Evolutionary conservation across 2,888 invertebrate species (phyloP).

Genomic region (Imbricaverruca yamaguchii): DNA sequence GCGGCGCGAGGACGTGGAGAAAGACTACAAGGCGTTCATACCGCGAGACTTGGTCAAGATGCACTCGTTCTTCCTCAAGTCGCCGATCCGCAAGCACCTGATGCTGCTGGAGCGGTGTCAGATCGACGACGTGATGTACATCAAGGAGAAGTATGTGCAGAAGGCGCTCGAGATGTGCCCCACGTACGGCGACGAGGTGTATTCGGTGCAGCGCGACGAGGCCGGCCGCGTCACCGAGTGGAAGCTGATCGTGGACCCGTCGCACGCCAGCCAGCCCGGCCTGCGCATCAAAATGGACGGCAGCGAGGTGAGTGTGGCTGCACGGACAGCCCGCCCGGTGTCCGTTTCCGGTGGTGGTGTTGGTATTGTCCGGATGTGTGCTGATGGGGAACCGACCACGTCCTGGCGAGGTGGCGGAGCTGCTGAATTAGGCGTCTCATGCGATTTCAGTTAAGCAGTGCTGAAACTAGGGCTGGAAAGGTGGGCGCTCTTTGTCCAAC

Average conservation of each 20-base stretch:
- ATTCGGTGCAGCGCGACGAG: conserved; percentile 57
- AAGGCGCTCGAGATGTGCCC: conserved; percentile 46
- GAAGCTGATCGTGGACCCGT: conserved; percentile 56
- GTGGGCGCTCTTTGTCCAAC: too few relatives aligned
- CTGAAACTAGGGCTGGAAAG: too few relatives aligned
- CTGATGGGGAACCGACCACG: too few relatives aligned
- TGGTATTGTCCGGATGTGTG: too few relatives aligned
- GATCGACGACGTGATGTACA: conserved; percentile 55
- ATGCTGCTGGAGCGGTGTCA: conserved; percentile 46
- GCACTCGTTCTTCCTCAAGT: conserved; percentile 63
- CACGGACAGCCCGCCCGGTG: too few relatives aligned
- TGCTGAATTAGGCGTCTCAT: too few relatives aligned
- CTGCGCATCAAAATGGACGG: conserved; percentile 39
- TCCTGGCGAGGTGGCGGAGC: too few relatives aligned
- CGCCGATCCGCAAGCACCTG: conserved; percentile 62
- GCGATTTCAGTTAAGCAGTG: too few relatives aligned
- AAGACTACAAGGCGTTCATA: conserved; percentile 72
- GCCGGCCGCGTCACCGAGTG: conserved; percentile 42
- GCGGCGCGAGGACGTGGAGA: conserved; percentile 58
- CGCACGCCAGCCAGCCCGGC: conserved; percentile 57
- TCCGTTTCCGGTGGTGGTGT: too few relatives aligned
- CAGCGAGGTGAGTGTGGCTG: neutral
- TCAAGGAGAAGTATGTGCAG: conserved; percentile 72
- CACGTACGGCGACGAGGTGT: conserved; percentile 54
- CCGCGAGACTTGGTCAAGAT: conserved; percentile 67